These are phyloP conservation scores for Chymomyza fuscimana DNA, from an alignment of 2,888 invertebrate species.

Conservation along the genomic window DNA sequence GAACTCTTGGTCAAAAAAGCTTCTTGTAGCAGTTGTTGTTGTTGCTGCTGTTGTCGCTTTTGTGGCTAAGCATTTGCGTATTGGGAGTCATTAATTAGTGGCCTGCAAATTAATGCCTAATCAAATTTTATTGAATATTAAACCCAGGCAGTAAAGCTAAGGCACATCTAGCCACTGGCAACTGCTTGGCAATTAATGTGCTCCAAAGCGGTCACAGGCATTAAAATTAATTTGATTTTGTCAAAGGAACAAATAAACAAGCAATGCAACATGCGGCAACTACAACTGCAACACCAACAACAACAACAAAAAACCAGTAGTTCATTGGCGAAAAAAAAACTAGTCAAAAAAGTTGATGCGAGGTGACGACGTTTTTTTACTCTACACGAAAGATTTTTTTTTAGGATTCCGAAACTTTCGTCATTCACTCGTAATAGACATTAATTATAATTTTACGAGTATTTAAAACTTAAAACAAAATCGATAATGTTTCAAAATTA, in stretches of 20 bases:
- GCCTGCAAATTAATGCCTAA: slow-evolving; percentile 71
- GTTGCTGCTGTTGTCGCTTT: slow-evolving; percentile 4
- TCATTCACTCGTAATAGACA: too few species aligned
- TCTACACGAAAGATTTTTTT: not conserved
- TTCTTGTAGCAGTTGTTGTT: too few species aligned
- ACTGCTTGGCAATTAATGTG: slow-evolving; percentile 51
- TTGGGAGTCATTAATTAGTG: slow-evolving; percentile 67
- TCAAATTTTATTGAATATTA: slow-evolving; percentile 74
- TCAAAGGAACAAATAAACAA: slow-evolving; percentile 34
- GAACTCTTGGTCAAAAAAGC: too few species aligned
- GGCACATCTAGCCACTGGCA: not conserved
- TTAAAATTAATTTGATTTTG: slow-evolving; percentile 62
- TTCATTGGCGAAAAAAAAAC: not conserved
- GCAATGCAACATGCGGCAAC: slow-evolving; percentile 22
- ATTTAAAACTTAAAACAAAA: too few species aligned
- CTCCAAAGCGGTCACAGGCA: slow-evolving; percentile 57
- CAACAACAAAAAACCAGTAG: slow-evolving; percentile 10
- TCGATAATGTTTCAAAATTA: too few species aligned
- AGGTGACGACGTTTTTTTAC: not conserved
- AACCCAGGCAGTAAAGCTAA: slow-evolving; percentile 55
- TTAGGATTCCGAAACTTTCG: too few species aligned
- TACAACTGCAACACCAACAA: slow-evolving; percentile 9
- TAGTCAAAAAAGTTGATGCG: not conserved
- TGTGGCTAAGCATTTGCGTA: slow-evolving; percentile 12
- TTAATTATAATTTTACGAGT: too few species aligned